Evolutionary conservation across 92 coral and sea anemone species (phyloP), one percentile per base, ranked within the genome.

Genomic region (Pocillopora grandis): DNA sequence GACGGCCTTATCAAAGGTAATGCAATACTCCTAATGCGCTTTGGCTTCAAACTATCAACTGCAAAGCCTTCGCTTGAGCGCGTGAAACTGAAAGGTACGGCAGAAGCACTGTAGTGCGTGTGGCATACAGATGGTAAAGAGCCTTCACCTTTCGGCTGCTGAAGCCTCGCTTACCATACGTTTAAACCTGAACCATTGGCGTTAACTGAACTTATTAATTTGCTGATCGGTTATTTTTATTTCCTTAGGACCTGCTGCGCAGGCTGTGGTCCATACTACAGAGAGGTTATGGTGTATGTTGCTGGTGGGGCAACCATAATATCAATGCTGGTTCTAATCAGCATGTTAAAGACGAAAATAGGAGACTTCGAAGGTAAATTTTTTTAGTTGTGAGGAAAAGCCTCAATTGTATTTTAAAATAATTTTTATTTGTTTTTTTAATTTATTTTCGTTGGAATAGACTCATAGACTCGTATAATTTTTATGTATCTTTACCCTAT

Each of bases 241-340:
- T 48, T 72, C 6, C 23, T 19, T 72, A 91, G 94, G 49, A 56
- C 76, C 9, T 88, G 91, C 74, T 88, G 91, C 71, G 21, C 75
- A n/a, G 85, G 77, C 5, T 90, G 92, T 58, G 83, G 76, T 27
- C 36, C 60, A 56, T 94, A 92, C 82, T 96, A 96, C 89, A 89
- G 95, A 21, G 71, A 86, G 37, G 82, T 96, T 66, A 92, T 96
- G 96, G 96, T 92, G 31, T 92, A 85, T 78, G 77, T 96, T 36
- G 91, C 99, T 23, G 98, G 95, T 65, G 94, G 87, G 36, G 92
- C 97, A n/a, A 95, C 99, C 13, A 14, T 89, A 21, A 42, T 96
- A 14, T 91, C 98, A 23, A 75, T 92, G 6, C 76, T 96, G 13
- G 95, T 87, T 37, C 88, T 93, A 12, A 49, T 90, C 20, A 88